phyloP scores from a whole-genome alignment of 2,888 invertebrate species.

The Drosophila nr. perissopoda region DNA sequence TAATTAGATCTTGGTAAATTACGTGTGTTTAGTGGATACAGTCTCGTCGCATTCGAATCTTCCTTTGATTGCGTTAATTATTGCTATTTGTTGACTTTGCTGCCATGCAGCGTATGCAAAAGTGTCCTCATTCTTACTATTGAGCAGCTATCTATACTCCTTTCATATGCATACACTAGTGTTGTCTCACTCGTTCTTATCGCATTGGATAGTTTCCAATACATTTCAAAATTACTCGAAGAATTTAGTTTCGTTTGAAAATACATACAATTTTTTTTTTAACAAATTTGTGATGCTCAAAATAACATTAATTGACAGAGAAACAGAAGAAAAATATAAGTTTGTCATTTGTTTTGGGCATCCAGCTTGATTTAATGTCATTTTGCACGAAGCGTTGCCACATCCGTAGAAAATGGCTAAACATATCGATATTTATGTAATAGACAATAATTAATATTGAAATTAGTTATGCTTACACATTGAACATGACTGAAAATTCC shows the following conservation, averaged over 20 bases:
- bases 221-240: slow-evolving; percentile 1
- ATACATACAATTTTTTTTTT: not conserved
- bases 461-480: not conserved
- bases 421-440: slow-evolving; percentile 22
- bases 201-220: slow-evolving; percentile 6
- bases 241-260: not conserved
- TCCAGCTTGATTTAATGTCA: not conserved
- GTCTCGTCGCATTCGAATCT: not conserved
- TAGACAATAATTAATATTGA: not conserved
- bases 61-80: not conserved
- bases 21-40: not conserved
- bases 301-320: not conserved
- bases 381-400: slow-evolving; percentile 35
- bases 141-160: slow-evolving; percentile 65
- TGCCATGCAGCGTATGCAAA: slow-evolving; percentile 37
- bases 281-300: not conserved
- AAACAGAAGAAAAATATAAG: not conserved
- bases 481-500: not conserved
- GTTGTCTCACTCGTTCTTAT: slow-evolving; percentile 49
- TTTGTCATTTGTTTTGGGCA: not conserved
- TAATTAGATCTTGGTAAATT: no score
- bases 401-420: not conserved
- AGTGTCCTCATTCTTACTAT: slow-evolving; percentile 1
- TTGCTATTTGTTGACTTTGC: not conserved
- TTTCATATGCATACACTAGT: slow-evolving; percentile 42